Percentiles rank a stretch among this genome's conserved stretches.
Evolutionary conservation across 92 coral and sea anemone genomes (phyloP).

Genomic region (Anthopleura xanthogrammica): DNA sequence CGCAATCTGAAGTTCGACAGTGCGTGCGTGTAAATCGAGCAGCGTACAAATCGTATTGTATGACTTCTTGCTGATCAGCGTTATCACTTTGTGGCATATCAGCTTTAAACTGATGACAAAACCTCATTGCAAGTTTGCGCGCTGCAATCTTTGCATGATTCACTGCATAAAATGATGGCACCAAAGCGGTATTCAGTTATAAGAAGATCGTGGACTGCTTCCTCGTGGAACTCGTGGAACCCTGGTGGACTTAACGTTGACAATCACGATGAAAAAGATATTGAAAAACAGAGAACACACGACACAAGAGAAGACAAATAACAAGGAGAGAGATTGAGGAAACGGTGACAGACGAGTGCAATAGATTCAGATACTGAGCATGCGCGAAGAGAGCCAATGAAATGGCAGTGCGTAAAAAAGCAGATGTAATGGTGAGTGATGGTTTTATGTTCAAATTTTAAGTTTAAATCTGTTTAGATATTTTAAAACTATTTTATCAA

Average conservation of each 20-base stretch:
- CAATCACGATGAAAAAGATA: not conserved
- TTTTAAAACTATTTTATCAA: not conserved
- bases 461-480: constrained; percentile 1
- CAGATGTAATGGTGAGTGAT: not conserved
- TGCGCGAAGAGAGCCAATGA: not conserved
- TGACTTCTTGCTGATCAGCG: not conserved
- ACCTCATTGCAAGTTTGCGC: not conserved
- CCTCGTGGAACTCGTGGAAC: not conserved
- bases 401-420: not conserved
- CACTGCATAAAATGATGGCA: not conserved
- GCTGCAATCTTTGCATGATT: not conserved
- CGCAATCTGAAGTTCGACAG: not conserved
- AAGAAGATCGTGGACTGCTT: not conserved
- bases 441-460: not conserved
- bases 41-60: not conserved
- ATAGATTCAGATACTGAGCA: not conserved
- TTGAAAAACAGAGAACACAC: not conserved
- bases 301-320: not conserved
- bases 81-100: too few relatives aligned
- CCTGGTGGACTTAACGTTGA: not conserved
- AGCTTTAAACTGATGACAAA: too few relatives aligned
- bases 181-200: not conserved
- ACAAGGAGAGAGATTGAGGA: not conserved
- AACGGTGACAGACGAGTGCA: not conserved
- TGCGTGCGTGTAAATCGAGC: not conserved